Evolutionary conservation across 92 coral and sea anemone genomes (phyloP), one percentile per base, ranked within the genome.

Genomic region (Zoanthus sociatus): DNA sequence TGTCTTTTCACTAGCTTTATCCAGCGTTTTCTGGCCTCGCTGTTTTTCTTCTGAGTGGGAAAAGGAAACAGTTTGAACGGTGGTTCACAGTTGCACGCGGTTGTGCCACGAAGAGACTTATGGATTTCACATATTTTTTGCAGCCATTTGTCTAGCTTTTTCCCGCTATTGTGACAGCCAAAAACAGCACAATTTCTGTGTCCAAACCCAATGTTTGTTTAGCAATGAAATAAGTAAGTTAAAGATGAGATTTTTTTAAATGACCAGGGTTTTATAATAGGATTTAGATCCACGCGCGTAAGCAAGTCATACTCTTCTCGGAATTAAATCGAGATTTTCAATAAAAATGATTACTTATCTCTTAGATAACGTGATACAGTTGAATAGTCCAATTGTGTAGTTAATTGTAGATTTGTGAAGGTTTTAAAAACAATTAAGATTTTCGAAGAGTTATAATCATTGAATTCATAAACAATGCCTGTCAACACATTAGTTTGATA

Each of bases 181-280:
- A 89, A 83, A 37, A 89, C 88, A 56, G 88, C 84, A 83, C 92
- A 89, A 54, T 82, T 82, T 72, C 83, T 71, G 73, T 82, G 82
- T 61, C 87, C 83, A 82, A 88, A 71, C 61, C 87, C 91, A 83
- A 88, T 88, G 47, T 70, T 32, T 70, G 75, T 44, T 70, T 70
- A 9, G 50, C 75, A 30, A 70, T 18, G n/a, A 70, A 70, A 70
- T 70, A 70, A 70, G 75, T 2, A 33, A 70, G 31, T 70, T 69
- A 69, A 69, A 69, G 73, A 69, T 66, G 9, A 56, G 63, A 17
- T 8, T 3, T 66, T 66, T 66, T 26, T 66, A 66, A 66, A 66
- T 66, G 71, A 17, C 71, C 71, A 66, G 71, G 71, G 18, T 21
- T 66, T 66, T 17, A 56, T 14, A 70, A 70, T 46, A 70, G 75